Percentiles rank a stretch among this genome's conserved stretches.
Evolutionary conservation across 2,113 vertebrate genomes (phyloP).

Genomic region (Crotophaga sulcirostris): DNA sequence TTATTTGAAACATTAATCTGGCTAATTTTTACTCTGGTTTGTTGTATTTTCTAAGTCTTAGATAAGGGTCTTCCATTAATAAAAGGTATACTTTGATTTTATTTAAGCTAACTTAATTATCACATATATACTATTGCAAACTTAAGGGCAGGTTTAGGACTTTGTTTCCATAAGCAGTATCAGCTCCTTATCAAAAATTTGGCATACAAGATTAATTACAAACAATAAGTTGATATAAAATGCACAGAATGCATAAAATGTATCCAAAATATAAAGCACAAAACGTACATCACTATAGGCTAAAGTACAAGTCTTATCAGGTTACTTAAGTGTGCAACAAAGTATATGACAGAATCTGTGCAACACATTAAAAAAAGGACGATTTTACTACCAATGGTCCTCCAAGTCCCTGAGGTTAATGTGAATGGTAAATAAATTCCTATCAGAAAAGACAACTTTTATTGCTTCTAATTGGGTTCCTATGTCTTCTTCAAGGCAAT

Average conservation of each 20-base stretch:
- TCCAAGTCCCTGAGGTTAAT: neutral
- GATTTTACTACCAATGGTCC: neutral
- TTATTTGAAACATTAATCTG: neutral
- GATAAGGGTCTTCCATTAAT: neutral
- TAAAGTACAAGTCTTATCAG: neutral
- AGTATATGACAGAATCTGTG: neutral
- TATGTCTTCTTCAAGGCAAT: neutral
- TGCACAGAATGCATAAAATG: constrained; percentile 60
- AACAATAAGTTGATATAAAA: constrained; percentile 59
- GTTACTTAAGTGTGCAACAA: neutral
- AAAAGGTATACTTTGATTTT: neutral
- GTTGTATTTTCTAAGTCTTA: neutral
- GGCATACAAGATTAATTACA: neutral
- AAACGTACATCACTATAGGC: neutral
- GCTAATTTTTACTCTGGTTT: neutral
- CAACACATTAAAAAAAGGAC: neutral
- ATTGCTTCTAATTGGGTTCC: neutral
- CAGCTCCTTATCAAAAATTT: constrained; percentile 2
- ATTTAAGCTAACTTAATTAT: neutral
- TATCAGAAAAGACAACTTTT: neutral
- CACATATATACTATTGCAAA: neutral
- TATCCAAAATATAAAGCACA: neutral
- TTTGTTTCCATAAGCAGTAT: neutral
- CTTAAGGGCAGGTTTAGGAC: neutral
- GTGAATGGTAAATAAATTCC: neutral